phyloP scores from a whole-genome alignment of 2,797 vertebrate species.

The Eleutherodactylus coqui region DNA sequence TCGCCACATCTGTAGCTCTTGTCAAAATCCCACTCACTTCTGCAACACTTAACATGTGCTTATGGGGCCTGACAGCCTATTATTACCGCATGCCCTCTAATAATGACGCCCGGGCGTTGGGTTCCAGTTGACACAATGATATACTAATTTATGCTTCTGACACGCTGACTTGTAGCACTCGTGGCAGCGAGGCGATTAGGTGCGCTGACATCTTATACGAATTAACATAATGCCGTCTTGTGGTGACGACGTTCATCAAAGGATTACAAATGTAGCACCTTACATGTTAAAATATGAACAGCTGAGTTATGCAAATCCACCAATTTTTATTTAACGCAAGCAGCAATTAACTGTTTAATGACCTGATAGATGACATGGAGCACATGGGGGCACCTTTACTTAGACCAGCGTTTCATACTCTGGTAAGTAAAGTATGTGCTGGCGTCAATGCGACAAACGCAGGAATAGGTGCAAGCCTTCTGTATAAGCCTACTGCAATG shows the following conservation, averaged over 20 bases:
- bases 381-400: not conserved
- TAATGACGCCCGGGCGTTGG: constrained; percentile 26
- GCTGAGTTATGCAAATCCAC: constrained; percentile 55
- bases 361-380: not conserved
- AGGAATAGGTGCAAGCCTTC: no score
- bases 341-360: constrained; percentile 32
- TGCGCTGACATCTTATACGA: constrained; percentile 55
- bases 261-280: constrained; percentile 52
- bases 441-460: no score
- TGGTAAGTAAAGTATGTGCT: no score
- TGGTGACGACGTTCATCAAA: constrained; percentile 43
- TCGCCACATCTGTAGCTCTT: constrained; percentile 20
- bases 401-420: no score
- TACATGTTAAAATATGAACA: constrained; percentile 60
- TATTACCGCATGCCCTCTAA: constrained; percentile 45
- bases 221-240: constrained; percentile 58
- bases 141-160: constrained; percentile 60
- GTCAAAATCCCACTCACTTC: constrained; percentile 46
- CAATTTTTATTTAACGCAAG: not conserved
- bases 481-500: no score
- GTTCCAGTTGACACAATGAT: constrained; percentile 54
- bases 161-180: constrained; percentile 58
- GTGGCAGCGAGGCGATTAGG: constrained; percentile 35
- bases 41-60: constrained; percentile 9
- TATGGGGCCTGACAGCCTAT: constrained; percentile 31